Percentiles rank a stretch among this genome's conserved stretches.
Conservation (phyloP, 2,113 vertebrate genomes). For the Ictalurus furcatus region DNA sequence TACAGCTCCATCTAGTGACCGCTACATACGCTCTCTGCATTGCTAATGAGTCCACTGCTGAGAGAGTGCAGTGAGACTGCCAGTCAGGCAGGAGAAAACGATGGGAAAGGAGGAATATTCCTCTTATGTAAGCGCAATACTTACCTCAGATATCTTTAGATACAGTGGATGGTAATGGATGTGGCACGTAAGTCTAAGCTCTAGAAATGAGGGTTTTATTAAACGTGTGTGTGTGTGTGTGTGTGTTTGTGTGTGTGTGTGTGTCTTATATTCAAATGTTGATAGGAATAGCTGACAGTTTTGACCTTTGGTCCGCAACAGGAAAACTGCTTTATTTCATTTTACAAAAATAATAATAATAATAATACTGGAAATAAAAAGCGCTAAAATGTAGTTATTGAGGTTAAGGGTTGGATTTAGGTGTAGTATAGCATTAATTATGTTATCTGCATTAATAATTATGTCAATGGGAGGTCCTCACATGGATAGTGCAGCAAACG, state of each 20-base stretch:
- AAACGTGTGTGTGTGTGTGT: not conserved
- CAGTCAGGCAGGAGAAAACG: not conserved
- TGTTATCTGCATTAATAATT: not conserved
- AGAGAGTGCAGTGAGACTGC: not conserved
- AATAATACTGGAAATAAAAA: too few species aligned
- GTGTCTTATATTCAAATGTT: not conserved
- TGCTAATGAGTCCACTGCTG: not conserved
- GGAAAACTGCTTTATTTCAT: not conserved
- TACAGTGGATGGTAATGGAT: not conserved
- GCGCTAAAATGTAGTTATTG: not conserved
- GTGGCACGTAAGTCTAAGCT: not conserved
- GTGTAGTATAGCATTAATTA: not conserved
- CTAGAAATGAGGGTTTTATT: not conserved
- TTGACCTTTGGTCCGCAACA: not conserved
- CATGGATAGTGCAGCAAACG: too few species aligned
- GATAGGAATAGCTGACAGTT: not conserved
- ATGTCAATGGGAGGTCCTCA: not conserved
- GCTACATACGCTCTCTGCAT: not conserved
- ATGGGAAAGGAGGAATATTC: not conserved
- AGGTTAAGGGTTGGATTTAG: not conserved
- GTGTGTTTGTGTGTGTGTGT: not conserved
- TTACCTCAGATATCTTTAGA: too few species aligned
- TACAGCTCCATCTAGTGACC: constrained; percentile 62
- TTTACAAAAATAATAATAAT: too few species aligned
- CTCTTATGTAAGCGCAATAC: not conserved